phyloP scores from a whole-genome alignment of 2,797 vertebrate genomes.

The Stomatorhinus walkeri region DNA sequence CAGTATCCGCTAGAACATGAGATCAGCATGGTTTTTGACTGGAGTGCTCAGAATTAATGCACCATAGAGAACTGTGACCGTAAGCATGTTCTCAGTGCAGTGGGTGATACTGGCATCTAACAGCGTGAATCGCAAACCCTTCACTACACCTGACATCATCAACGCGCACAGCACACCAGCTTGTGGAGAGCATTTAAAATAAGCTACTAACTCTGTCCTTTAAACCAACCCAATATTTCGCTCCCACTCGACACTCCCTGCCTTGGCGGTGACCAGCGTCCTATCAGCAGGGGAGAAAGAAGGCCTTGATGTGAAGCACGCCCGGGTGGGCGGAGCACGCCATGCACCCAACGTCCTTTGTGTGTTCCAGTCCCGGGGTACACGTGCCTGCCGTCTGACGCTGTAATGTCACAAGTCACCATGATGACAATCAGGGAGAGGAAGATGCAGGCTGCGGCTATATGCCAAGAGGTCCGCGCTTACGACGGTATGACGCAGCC shows the following conservation, averaged over 20 bases:
- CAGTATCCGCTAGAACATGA: neutral
- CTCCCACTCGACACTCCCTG: neutral
- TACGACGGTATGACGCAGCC: conserved; percentile 64
- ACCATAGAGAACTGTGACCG: neutral
- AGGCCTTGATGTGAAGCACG: neutral
- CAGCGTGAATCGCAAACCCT: conserved; percentile 23
- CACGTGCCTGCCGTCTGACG: conserved; percentile 39
- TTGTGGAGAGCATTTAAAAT: conserved; percentile 23
- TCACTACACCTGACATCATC: conserved; percentile 27
- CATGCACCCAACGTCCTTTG: conserved; percentile 42
- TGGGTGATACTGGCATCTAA: neutral
- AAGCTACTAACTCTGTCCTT: conserved; percentile 26
- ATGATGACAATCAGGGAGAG: conserved; percentile 74
- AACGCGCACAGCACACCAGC: conserved; percentile 18
- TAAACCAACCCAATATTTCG: neutral
- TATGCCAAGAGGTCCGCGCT: conserved; percentile 82
- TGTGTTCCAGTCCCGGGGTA: conserved; percentile 52
- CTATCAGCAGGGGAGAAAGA: neutral
- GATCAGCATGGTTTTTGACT: neutral
- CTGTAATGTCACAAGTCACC: conserved; percentile 77
- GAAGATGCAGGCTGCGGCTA: conserved; percentile 77
- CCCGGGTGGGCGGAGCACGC: neutral
- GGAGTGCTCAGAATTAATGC: neutral
- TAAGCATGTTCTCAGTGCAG: neutral
- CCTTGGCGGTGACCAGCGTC: neutral